phyloP scores from a whole-genome alignment of 2,113 vertebrate species.

The Varanus salvator region DNA sequence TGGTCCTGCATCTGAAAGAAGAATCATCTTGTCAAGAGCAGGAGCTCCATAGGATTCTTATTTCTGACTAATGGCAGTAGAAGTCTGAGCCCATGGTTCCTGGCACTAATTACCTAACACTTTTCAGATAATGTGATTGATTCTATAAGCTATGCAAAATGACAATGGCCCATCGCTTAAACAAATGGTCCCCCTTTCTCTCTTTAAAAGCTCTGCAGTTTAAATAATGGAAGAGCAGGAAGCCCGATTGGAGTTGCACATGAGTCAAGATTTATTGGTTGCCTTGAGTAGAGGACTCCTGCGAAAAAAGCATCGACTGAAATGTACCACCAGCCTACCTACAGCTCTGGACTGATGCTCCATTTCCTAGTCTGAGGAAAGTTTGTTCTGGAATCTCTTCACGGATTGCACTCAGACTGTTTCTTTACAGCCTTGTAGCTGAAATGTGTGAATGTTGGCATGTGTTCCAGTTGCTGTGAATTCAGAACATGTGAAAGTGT shows the following conservation, averaged over 20 bases:
- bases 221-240: not conserved
- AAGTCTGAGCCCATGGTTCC: slow-evolving; percentile 8
- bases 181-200: slow-evolving; percentile 32
- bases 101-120: slow-evolving; percentile 54
- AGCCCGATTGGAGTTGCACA: not conserved
- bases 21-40: not conserved
- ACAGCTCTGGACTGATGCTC: too few species aligned
- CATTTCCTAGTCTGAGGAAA: too few species aligned
- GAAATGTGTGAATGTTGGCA: too few species aligned
- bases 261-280: not conserved
- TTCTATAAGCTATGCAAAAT: slow-evolving; percentile 47
- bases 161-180: slow-evolving; percentile 63
- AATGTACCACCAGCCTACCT: not conserved
- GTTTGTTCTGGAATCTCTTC: too few species aligned
- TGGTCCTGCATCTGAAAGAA: not conserved
- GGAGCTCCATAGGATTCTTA: not conserved
- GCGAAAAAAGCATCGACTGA: not conserved
- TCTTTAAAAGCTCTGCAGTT: slow-evolving; percentile 20
- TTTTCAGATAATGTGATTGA: slow-evolving; percentile 64
- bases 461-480: too few species aligned
- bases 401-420: too few species aligned
- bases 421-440: too few species aligned
- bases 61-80: slow-evolving; percentile 4
- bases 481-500: too few species aligned
- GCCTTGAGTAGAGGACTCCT: accelerated